phyloP scores from a whole-genome alignment of 2,797 vertebrate species.

The Galaxias olidus region DNA sequence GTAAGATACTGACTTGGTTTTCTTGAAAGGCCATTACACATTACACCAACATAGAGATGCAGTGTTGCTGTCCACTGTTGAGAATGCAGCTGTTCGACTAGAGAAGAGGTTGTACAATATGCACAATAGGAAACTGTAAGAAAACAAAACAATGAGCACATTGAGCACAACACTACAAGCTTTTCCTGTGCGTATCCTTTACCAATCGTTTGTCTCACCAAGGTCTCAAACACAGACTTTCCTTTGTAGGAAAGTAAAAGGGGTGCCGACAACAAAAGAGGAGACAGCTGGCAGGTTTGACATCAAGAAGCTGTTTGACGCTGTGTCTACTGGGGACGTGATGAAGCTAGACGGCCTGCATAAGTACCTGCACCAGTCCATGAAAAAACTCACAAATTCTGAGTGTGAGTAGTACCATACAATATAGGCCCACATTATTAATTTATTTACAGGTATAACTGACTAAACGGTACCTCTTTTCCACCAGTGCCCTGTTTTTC shows the following conservation, averaged over 20 bases:
- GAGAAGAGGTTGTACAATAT: too few relatives aligned
- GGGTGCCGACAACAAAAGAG: background rate
- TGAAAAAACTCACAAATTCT: constrained; percentile 69
- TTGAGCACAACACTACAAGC: too few relatives aligned
- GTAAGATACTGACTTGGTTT: constrained; percentile 49
- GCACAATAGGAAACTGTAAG: too few relatives aligned
- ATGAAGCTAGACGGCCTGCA: constrained; percentile 61
- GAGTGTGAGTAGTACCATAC: constrained; percentile 61
- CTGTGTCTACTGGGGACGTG: constrained; percentile 62
- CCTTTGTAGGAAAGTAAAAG: constrained; percentile 51
- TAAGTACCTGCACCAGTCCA: constrained; percentile 57
- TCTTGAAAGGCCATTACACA: too few relatives aligned
- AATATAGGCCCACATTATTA: too few relatives aligned
- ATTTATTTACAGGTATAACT: background rate
- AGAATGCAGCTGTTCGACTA: too few relatives aligned
- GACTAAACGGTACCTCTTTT: too few relatives aligned
- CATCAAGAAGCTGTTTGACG: constrained; percentile 66
- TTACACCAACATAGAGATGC: too few relatives aligned
- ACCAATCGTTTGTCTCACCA: background rate
- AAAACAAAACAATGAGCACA: too few relatives aligned
- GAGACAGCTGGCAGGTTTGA: constrained; percentile 43
- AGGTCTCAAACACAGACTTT: constrained; percentile 8
- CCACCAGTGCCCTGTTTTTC: too few relatives aligned
- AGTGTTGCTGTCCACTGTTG: too few relatives aligned
- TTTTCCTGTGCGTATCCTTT: too few relatives aligned